Conservation (phyloP, 1,140 invertebrate genomes). For the Oppia nitens region DNA sequence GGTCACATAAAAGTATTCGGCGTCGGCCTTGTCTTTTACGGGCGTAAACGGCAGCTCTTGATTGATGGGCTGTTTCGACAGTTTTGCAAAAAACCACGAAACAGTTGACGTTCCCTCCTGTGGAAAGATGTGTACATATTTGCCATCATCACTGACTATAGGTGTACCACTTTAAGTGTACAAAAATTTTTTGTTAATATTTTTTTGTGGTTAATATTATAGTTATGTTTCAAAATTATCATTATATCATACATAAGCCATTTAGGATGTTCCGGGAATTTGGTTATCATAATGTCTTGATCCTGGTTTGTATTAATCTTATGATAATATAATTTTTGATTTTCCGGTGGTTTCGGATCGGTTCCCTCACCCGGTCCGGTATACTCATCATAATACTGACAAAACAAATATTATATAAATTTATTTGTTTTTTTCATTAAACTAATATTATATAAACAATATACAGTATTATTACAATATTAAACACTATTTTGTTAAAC, state of each 20-base stretch:
- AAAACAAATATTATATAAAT: conserved; percentile 11
- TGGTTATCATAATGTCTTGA: conserved; percentile 69
- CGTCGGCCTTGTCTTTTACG: conserved; percentile 74
- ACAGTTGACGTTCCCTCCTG: conserved; percentile 73
- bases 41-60: conserved; percentile 36
- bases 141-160: conserved; percentile 54
- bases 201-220: not conserved
- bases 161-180: conserved; percentile 16
- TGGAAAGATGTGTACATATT: conserved; percentile 62
- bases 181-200: conserved; percentile 44
- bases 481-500: not conserved
- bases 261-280: conserved; percentile 78
- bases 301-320: conserved; percentile 62
- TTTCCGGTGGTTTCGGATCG: conserved; percentile 62
- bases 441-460: too few relatives aligned
- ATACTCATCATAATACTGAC: conserved; percentile 49
- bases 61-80: not conserved
- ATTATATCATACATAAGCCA: conserved; percentile 38
- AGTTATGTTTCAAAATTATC: not conserved
- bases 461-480: too few relatives aligned
- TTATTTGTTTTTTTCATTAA: too few relatives aligned
- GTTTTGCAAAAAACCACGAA: conserved; percentile 60
- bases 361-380: conserved; percentile 67
- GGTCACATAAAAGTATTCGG: conserved; percentile 87
- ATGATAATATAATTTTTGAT: conserved; percentile 92